Base-by-base conservation (phyloP, 2,888 invertebrate genomes). In the Herminia tarsipennalis region DNA sequence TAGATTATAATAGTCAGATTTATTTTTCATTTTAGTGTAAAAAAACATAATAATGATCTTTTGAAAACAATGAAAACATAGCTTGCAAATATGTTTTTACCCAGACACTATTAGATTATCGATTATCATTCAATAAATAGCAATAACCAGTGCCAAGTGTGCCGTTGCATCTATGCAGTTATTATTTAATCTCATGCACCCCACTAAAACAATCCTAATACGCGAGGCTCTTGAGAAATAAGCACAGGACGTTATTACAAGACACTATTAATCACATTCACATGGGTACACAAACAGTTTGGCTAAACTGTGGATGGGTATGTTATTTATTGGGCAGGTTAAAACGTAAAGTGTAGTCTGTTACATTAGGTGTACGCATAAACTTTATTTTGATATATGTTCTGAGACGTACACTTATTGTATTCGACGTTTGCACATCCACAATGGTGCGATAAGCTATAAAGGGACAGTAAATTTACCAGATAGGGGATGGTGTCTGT, bases 401-500 rank as follows among this genome's bases (percentile, higher is more conserved):
- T 42, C 18, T 39, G 16, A 29, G 33, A 47, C 43, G 18, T 56
- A 49, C 57, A 35, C 36, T 21, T 39, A 49, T 35, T 51, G 20
- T 25, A 16, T 32, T 36, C 6, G 5, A 13, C 18, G 22, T 10
- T 33, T 29, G 42, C 18, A 66, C 47, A 37, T 44, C 14, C 48
- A 62, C 38, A 62, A 46, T 57, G 57, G 18, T 48, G 29, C 42
- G 34, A 28, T n/a, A 46, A 17, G 28, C 25, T 34, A 9, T 9
- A 10, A 28, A 2, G 13, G 14, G 8, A 25, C 5, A 27, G 8
- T 12, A 17, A 2, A 46, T 55, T 56, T 76, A 90, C 90, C 90
- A 57, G 90, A 77, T 1, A 89, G 77, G 2, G 83, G 86, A 42
- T 88, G 89, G 36, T 76, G 86, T 41, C 89, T 66, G 43, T 73